Conservation (phyloP, 2,797 vertebrate species). For the Otolemur crassicaudatus region DNA sequence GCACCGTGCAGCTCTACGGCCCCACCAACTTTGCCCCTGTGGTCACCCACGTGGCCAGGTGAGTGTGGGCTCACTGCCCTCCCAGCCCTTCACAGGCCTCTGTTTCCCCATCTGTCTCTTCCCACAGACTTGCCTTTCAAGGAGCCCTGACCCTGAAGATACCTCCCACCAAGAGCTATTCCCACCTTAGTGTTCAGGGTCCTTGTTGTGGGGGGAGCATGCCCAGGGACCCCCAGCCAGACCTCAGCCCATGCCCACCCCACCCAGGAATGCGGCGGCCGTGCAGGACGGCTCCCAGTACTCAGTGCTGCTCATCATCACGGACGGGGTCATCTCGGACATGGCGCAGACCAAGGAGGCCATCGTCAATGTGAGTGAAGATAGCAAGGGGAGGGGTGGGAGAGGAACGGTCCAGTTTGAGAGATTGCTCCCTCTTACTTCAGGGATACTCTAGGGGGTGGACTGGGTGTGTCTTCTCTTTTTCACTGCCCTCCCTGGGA, state of each 20-base stretch:
- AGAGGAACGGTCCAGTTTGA: neutral
- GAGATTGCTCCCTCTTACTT: neutral
- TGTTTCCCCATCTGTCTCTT: neutral
- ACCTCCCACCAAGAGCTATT: neutral
- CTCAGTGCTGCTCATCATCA: conserved; percentile 97
- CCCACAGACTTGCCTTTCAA: neutral
- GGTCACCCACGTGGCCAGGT: conserved; percentile 97
- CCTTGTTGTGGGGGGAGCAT: neutral
- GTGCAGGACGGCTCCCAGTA: conserved; percentile 98
- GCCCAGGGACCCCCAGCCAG: neutral
- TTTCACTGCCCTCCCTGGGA: too few species aligned
- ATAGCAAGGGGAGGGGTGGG: accelerated
- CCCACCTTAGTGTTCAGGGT: neutral
- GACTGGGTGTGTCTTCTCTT: neutral
- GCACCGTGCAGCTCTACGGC: conserved; percentile 96
- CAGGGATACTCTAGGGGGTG: neutral
- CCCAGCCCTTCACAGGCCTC: accelerated
- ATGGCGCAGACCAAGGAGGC: conserved; percentile 99
- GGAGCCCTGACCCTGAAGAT: neutral
- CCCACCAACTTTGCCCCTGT: conserved; percentile 97
- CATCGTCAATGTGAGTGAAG: conserved; percentile 94
- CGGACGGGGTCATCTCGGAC: conserved; percentile 97
- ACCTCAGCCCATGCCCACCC: neutral
- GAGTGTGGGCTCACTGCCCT: neutral
- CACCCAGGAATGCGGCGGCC: conserved; percentile 91